A percentile compares a stretch with the other conserved stretches of the same genome.
Evolutionary conservation across 2,113 vertebrate genomes (phyloP).

Genomic region (Hydrolagus affinis): DNA sequence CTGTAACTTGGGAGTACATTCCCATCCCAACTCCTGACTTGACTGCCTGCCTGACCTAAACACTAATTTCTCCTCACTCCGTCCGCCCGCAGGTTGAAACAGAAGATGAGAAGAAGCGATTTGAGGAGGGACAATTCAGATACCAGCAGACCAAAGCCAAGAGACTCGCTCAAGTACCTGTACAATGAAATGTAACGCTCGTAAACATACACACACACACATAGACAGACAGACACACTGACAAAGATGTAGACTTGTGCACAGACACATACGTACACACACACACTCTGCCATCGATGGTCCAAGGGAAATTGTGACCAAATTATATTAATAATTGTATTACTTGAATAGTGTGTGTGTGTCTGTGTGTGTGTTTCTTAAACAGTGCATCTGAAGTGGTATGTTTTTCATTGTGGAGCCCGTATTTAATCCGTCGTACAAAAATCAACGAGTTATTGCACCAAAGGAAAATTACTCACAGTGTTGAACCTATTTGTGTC

Average conservation of each 20-base stretch:
- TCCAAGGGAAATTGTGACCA: neutral
- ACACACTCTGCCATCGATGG: neutral
- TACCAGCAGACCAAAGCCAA: constrained; percentile 87
- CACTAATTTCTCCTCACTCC: neutral
- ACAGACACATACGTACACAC: neutral
- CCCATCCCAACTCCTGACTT: no score
- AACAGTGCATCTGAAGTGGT: constrained; percentile 5
- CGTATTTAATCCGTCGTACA: neutral
- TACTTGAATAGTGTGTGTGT: constrained; percentile 18
- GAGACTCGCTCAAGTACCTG: constrained; percentile 52
- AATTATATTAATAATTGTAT: neutral
- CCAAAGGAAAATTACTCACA: constrained; percentile 8
- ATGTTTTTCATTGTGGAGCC: neutral
- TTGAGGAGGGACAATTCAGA: constrained; percentile 76
- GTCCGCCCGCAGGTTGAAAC: constrained; percentile 60
- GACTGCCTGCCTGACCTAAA: neutral
- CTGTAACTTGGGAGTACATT: neutral
- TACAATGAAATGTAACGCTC: neutral
- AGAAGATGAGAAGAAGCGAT: constrained; percentile 79
- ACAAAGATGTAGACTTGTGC: neutral
- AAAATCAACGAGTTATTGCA: neutral
- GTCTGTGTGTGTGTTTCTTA: neutral
- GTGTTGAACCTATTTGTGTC: neutral
- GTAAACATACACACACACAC: no score
- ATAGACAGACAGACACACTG: neutral